Evolutionary conservation across 2,888 invertebrate species (phyloP), one percentile per base, ranked within the genome.

Genomic region (Willowsia nigromaculata): DNA sequence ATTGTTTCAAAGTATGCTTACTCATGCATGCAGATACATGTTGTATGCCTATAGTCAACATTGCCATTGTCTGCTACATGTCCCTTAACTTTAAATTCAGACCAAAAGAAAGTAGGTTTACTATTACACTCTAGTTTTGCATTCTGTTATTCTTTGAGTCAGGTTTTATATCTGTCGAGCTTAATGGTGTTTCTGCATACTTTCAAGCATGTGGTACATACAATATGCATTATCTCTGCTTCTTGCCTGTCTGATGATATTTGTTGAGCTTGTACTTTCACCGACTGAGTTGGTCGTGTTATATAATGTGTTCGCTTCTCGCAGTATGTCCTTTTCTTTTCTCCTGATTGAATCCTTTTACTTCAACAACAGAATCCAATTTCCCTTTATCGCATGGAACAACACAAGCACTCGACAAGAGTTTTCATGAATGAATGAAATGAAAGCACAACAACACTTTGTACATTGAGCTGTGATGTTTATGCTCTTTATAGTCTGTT

Each of bases 401-500:
- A 87, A 81, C 81, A 68, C 53, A 30, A 74, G 56, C 71, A n/a
- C 56, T 22, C 43, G 53, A 81, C 59, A 62, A 81, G 59, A 53
- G 78, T 62, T 71, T 88, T 88, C 88, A 88, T 88, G 88, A 88
- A 88, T 88, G 87, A 81, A 81, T 18, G 68, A 71, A 88, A 82
- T 88, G 62, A 88, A 82, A 50, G 68, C 76, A 68, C 62, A 76
- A 59, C 59, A 50, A 56, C 68, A 78, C 56, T 83, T 50, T 47
- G 50, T 65, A 76, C 59, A 56, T 27, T 40, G 6, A 47, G 62
- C 62, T 43, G n/a, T 37, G 6, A 33, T 50, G 65, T 68, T 68
- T 68, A 81, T 68, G 62, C 59, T 33, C 18, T 33, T 50, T 83
- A 65, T 82, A 43, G 33, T 30, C 1, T n/a, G 11, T 15, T n/a